phyloP scores from a whole-genome alignment of 2,888 invertebrate genomes.

The Drosophila parthenogenetica region DNA sequence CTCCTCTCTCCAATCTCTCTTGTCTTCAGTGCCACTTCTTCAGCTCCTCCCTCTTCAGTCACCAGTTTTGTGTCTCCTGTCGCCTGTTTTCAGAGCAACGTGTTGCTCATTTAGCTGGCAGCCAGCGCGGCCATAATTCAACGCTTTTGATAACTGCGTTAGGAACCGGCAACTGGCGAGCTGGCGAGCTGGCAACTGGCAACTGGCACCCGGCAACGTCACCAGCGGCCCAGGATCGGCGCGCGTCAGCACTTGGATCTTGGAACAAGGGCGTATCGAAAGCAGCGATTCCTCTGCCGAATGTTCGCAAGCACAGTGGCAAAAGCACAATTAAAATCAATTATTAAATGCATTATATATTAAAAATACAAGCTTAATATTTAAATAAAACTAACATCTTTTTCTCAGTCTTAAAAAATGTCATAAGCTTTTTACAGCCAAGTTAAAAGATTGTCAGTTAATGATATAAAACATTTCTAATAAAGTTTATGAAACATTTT shows the following conservation, averaged over 20 bases:
- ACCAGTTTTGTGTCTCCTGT: constrained; percentile 5
- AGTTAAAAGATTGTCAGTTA: no score
- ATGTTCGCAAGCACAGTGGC: constrained; percentile 39
- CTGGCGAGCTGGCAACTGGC: constrained; percentile 10
- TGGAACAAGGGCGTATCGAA: constrained; percentile 46
- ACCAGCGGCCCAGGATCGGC: constrained; percentile 64
- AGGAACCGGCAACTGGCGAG: constrained; percentile 33
- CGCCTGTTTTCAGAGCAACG: constrained; percentile 41
- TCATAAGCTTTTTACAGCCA: no score
- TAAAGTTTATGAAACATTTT: no score
- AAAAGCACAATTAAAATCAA: no score
- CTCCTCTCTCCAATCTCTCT: not conserved
- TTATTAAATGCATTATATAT: no score
- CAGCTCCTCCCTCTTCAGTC: not conserved
- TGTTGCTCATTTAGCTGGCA: constrained; percentile 77
- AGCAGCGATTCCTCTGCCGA: constrained; percentile 22
- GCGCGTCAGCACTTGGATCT: constrained; percentile 71
- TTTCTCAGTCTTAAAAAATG: no score
- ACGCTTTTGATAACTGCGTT: constrained; percentile 81
- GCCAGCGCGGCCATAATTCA: constrained; percentile 81
- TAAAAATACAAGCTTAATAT: no score
- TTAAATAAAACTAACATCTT: no score
- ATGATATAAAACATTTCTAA: no score
- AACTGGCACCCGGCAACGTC: constrained; percentile 15
- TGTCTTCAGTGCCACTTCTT: not conserved